Base-by-base conservation (phyloP, 2,797 vertebrate genomes). In the Sciurus carolinensis region DNA sequence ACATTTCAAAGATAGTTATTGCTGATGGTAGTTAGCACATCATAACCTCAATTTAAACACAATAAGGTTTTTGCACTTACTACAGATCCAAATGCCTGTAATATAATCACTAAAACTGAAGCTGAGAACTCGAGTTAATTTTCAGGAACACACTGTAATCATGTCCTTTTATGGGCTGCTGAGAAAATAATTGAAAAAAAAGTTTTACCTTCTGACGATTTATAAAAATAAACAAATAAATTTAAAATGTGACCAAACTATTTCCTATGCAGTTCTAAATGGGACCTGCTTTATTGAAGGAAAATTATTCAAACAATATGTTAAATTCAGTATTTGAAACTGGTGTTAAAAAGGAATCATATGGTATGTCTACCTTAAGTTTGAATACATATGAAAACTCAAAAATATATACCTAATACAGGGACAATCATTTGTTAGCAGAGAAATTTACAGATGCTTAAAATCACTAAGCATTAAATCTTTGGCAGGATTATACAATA, bases 1-100 rank as follows among this genome's bases (percentile, higher is more conserved):
- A 87, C 18, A 79, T 62, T 71, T 77, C 94, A 95, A 97, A 97
- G 94, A 39, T 94, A 89, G 54, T 57, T 57, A 83, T 24, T 97
- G 87, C 79, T 96, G 73, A 87, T 4, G 80, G 0, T 75, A 94
- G 87, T 95, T 84, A 95, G 94, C 28, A 4, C 7, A 81, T 96
- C 97, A 98, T 96, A 93, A 62, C 89, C 54, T 69, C 97, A 39
- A 96, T 95, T 89, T 95, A 97, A 97, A 96, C 92, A 76, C 88
- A 95, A 64, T 96, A 91, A 94, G 87, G 42, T 44, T 92, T 36
- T 12, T 77, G 59, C 50, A 85, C 92, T 64, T 85, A 95, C 44
- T 95, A 33, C 7, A 28, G 67, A 59, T 93, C 54, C n/a, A 62
- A 54, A 83, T 85, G 47, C 80, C 85, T 97, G 54, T 64, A 83